Evolutionary conservation across 1,140 invertebrate species (phyloP), one percentile per base, ranked within the genome.

Genomic region (Sipha flava): DNA sequence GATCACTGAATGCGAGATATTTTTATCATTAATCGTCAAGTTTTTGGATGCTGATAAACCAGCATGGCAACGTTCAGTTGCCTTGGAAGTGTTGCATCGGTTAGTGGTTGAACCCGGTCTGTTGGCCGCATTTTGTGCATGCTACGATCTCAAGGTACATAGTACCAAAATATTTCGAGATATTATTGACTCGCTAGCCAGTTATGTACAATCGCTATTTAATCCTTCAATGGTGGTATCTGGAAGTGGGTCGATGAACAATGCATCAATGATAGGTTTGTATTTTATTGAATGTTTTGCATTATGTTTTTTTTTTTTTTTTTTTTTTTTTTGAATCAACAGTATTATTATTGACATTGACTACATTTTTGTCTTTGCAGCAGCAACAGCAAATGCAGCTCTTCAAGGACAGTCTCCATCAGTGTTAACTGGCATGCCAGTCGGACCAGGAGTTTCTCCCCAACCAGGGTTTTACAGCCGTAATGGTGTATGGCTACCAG

Each of bases 1-100:
- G 94, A 90, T 95, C 23, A 98, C 97, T 5, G 97, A 99, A 86
- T 98, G 96, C 87, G 98, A 99, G 88, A 99, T 99, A 84, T 98
- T 99, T 86, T 87, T 99, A 57, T 98, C 96, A 1, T 87, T 99
- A 43, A 93, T 99, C 47, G 94, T 99, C 5, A 98, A 98, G 86
- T 98, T 99, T 87, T 86, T 99, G 84, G 96, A 98, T 86, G 92
- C 94, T 14, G 97, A 99, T 83, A 97, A 98, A 86, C 95, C 95
- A 31, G 88, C 91, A 57, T 99, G 98, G 97, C 97, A 99, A 85
- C 88, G 97, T 75, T 94, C 95, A 18, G 85, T 98, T 57, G 96
- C 97, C 0, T 85, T 99, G 14, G 97, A 99, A 89, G 96, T 98
- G 3, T 88, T 99, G 26, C 95, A 98, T 85, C 97, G 96, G 86